Conservation (phyloP, 2,888 invertebrate species). For the Cinara cedri region DNA sequence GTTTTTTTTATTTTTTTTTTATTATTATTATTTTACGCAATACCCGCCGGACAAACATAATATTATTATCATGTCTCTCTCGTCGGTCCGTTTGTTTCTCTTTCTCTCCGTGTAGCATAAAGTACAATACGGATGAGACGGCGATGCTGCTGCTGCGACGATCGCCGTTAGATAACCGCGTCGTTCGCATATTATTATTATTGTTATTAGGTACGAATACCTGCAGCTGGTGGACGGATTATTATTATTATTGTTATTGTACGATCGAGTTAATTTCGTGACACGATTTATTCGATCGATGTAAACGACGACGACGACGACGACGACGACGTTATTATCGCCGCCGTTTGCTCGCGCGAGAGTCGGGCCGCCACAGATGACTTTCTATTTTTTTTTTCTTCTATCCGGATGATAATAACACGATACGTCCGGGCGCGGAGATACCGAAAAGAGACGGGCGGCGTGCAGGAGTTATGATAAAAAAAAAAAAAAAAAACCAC, state of each 20-base stretch:
- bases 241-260: constrained; percentile 12
- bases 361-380: constrained; percentile 26
- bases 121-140: background rate
- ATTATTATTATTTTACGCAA: constrained; percentile 1
- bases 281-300: constrained; percentile 53
- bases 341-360: too few relatives aligned
- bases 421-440: background rate
- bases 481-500: constrained; percentile 30
- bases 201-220: background rate
- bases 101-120: too few relatives aligned
- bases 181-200: background rate
- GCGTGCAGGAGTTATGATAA: constrained; percentile 1
- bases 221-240: too few relatives aligned
- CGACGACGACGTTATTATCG: constrained; percentile 21
- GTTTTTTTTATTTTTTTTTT: too few relatives aligned
- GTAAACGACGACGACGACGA: too few relatives aligned
- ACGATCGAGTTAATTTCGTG: constrained; percentile 51
- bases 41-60: background rate
- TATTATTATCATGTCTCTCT: background rate
- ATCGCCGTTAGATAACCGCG: constrained; percentile 33
- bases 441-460: constrained; percentile 17
- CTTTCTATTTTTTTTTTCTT: constrained; percentile 38
- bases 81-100: background rate
- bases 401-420: constrained; percentile 15
- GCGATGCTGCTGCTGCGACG: background rate